A percentile compares a stretch with the other conserved stretches of the same genome.
phyloP scores from a whole-genome alignment of 2,113 vertebrate genomes.

The Apodemus sylvaticus region DNA sequence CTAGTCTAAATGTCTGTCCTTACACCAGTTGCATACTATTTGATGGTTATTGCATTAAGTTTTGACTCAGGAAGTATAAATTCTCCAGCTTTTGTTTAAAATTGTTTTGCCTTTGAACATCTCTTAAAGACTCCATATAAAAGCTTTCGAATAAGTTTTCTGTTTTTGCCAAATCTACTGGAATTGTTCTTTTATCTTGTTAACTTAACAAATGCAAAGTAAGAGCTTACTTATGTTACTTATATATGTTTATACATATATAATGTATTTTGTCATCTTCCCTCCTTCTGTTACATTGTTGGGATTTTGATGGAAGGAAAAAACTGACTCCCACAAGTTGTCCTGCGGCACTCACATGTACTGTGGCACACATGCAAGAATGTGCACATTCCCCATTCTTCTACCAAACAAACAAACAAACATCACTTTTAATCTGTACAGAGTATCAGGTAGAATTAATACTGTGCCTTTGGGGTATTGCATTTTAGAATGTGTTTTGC shows the following conservation, averaged over 20 bases:
- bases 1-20: background rate
- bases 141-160: background rate
- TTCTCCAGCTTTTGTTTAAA: background rate
- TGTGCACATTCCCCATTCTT: too few species aligned
- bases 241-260: background rate
- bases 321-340: too few species aligned
- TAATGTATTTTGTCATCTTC: background rate
- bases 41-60: background rate
- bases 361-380: too few species aligned
- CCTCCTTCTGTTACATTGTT: background rate
- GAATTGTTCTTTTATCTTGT: background rate
- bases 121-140: background rate
- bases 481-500: background rate
- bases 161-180: background rate
- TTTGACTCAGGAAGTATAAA: slow-evolving; percentile 24
- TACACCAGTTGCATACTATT: background rate
- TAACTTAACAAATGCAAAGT: background rate
- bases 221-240: background rate
- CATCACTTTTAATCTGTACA: background rate
- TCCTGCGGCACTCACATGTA: too few species aligned
- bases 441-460: background rate
- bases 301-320: slow-evolving; percentile 24
- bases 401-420: too few species aligned
- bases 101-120: background rate
- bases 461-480: background rate